These are phyloP conservation scores for Macrotus californicus DNA, from an alignment of 2,113 vertebrate genomes.

Conservation along the genomic window DNA sequence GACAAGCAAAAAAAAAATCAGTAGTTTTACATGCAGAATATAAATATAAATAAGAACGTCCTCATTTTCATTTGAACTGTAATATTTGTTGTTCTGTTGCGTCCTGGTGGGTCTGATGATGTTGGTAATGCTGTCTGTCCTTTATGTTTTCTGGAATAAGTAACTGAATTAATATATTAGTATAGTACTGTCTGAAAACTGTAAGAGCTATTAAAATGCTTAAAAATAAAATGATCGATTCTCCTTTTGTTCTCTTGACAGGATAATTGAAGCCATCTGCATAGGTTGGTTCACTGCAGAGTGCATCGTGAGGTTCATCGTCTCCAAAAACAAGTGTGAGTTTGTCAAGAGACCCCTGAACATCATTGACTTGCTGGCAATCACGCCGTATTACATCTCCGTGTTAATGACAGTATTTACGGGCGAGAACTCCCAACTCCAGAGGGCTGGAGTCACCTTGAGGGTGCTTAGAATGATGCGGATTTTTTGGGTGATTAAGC, in stretches of 20 bases:
- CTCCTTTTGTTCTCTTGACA: conserved; percentile 80
- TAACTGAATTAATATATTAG: conserved; percentile 69
- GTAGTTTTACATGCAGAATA: background rate
- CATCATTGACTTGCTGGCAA: conserved; percentile 96
- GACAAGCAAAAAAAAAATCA: background rate
- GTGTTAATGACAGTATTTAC: conserved; percentile 90
- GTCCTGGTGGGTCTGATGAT: conserved; percentile 36
- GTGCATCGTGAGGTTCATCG: conserved; percentile 95
- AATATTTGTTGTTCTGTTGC: conserved; percentile 4
- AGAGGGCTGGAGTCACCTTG: conserved; percentile 94
- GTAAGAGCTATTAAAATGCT: conserved; percentile 53
- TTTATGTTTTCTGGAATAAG: conserved; percentile 69
- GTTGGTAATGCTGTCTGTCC: conserved; percentile 51
- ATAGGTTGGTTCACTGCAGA: conserved; percentile 99
- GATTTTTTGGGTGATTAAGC: conserved; percentile 99
- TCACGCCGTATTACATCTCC: conserved; percentile 96
- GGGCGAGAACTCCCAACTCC: conserved; percentile 94
- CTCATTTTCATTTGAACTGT: background rate
- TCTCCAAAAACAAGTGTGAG: conserved; percentile 96
- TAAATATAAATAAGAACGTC: background rate
- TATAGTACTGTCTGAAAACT: conserved; percentile 68
- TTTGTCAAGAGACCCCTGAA: conserved; percentile 97
- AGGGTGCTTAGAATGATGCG: conserved; percentile 98
- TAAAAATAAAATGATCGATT: conserved; percentile 75
- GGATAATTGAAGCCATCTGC: conserved; percentile 98